Conservation (phyloP, 2,888 invertebrate species). For the Heliothis peltigera region DNA sequence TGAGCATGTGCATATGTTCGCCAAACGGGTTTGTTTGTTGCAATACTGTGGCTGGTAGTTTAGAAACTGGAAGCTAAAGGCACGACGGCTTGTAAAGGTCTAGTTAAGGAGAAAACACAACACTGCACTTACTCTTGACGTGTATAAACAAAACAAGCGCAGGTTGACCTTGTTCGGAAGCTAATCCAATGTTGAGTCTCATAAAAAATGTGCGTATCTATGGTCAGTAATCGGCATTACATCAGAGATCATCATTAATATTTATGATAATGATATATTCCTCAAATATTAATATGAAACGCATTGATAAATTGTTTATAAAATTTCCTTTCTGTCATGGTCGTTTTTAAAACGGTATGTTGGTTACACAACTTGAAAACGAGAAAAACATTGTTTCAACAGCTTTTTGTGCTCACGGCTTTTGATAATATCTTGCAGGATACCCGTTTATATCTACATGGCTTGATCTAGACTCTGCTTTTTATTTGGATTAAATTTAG, state of each 20-base stretch:
- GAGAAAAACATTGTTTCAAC: background rate
- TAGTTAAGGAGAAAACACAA: slow-evolving; percentile 41
- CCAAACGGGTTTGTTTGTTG: slow-evolving; percentile 55
- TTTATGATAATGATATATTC: slow-evolving; percentile 29
- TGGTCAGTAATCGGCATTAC: slow-evolving; percentile 21
- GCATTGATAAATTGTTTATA: slow-evolving; percentile 9
- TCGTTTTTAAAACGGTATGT: background rate
- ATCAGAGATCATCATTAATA: slow-evolving; percentile 34
- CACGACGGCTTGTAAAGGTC: slow-evolving; percentile 33
- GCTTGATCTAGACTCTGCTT: slow-evolving; percentile 9
- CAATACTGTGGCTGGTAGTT: slow-evolving; percentile 48
- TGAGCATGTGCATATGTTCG: slow-evolving; percentile 25
- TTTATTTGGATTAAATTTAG: slow-evolving; percentile 25
- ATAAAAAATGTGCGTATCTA: slow-evolving; percentile 25
- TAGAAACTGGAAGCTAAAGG: slow-evolving; percentile 49
- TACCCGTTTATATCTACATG: slow-evolving; percentile 1
- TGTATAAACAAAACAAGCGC: slow-evolving; percentile 11
- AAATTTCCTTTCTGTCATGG: background rate
- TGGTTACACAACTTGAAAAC: background rate
- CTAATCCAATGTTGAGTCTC: background rate
- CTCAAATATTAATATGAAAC: background rate
- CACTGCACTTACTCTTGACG: slow-evolving; percentile 25
- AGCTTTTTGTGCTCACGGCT: slow-evolving; percentile 6
- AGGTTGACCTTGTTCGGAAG: slow-evolving; percentile 26
- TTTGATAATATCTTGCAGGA: slow-evolving; percentile 1